Conservation (phyloP, 1,140 invertebrate species). For the Leptopilina clavipes region DNA sequence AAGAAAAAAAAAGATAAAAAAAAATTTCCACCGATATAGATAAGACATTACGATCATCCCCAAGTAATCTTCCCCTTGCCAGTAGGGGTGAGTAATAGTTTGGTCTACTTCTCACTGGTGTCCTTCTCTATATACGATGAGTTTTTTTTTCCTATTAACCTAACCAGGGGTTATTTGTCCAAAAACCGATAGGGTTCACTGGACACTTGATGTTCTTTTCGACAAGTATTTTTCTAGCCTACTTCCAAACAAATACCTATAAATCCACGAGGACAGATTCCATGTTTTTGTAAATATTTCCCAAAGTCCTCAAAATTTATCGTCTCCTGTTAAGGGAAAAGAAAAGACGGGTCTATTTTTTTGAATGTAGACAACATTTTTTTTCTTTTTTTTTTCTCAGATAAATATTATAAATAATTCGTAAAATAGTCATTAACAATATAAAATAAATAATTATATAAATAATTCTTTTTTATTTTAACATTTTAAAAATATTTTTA, state of each 20-base stretch:
- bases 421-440: no score
- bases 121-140: slow-evolving; percentile 7
- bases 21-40: background rate
- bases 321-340: background rate
- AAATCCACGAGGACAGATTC: background rate
- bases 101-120: background rate
- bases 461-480: no score
- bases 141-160: slow-evolving; percentile 24
- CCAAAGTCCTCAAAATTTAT: background rate
- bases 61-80: slow-evolving; percentile 13
- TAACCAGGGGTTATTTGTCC: slow-evolving; percentile 15
- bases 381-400: no score
- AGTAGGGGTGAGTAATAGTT: slow-evolving; percentile 18
- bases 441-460: no score
- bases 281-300: slow-evolving; percentile 9
- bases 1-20: background rate
- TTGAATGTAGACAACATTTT: no score
- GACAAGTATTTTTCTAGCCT: slow-evolving; percentile 25
- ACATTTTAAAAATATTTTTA: no score
- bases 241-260: slow-evolving; percentile 10
- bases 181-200: slow-evolving; percentile 5
- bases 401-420: no score
- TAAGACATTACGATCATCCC: slow-evolving; percentile 9
- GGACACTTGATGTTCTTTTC: slow-evolving; percentile 21
- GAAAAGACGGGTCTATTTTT: no score